Base-by-base conservation (phyloP, 2,888 invertebrate genomes). In the Bimastos eiseni region DNA sequence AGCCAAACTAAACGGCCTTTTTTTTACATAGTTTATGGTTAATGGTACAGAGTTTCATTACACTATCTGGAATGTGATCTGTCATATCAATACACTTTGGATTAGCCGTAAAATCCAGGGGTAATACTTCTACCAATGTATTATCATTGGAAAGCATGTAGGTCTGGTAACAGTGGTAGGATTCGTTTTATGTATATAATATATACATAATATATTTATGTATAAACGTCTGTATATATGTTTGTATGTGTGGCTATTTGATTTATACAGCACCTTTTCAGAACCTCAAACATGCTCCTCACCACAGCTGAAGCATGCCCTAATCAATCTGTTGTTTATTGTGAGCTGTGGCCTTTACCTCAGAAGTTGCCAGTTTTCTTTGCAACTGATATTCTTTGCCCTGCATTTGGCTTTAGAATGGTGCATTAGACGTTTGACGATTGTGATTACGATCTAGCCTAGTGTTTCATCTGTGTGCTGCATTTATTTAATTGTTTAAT, bases 141-240 rank as follows among this genome's bases (percentile, higher is more conserved):
- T n/a, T 70, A n/a, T n/a, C 30, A n/a, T n/a, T 70, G 30, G 30
- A 30, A n/a, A n/a, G 70, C n/a, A 70, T 1, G 30, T n/a, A 70
- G n/a, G n/a, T 13, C 0, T 2, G 30, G 30, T 70, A 70, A 70
- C 4, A n/a, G 0, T 2, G 30, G 30, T 70, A 70, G n/a, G 11
- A n/a, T 70, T 70, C 70, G n/a, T 70, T 86, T 36, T 86, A 86
- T 86, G 24, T 86, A 86, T 86, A n/a, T 86, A 86, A n/a, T 86
- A 86, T 86, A n/a, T n/a, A 84, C n/a, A 86, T 86, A 86, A 86
- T 86, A 86, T 86, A n/a, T 86, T n/a, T 84, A 86, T 86, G 6
- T 86, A 86, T 86, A n/a, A n/a, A 86, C n/a, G 17, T 86, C 30
- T n/a, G 17, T 86, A 86, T 24, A 84, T 84, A 84, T 86, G 17